Conservation (phyloP, 37 sponge, comb jelly and placozoan species). For the Diacarnus erythraeanus region DNA sequence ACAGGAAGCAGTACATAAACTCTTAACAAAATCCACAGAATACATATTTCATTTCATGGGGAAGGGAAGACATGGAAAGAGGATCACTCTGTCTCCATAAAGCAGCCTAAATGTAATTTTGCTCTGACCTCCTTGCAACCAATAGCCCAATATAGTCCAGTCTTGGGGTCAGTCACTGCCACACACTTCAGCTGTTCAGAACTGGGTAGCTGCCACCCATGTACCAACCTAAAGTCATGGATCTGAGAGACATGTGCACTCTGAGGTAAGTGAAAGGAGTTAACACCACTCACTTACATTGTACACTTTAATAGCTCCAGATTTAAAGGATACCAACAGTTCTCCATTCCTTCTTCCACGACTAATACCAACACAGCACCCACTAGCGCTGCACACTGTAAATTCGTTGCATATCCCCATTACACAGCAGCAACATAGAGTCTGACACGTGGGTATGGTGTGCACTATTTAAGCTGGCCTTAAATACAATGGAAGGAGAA, state of each 20-base stretch:
- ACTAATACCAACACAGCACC: constrained; percentile 5
- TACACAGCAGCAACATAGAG: neutral
- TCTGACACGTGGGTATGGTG: neutral
- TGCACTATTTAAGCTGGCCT: neutral
- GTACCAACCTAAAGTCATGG: neutral
- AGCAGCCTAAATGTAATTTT: neutral
- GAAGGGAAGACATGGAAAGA: neutral
- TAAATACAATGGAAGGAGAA: neutral
- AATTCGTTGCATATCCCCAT: constrained; percentile 8
- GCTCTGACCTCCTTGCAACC: neutral
- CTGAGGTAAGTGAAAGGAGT: neutral
- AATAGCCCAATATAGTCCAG: constrained; percentile 7
- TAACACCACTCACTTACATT: constrained; percentile 3
- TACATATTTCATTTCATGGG: neutral
- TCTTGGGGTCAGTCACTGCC: neutral
- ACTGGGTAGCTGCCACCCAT: constrained; percentile 12
- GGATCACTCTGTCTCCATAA: too few species aligned
- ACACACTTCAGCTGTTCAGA: neutral
- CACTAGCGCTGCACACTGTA: neutral
- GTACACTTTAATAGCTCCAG: constrained; percentile 13
- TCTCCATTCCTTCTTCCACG: constrained; percentile 6
- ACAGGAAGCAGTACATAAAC: neutral
- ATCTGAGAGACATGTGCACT: too few species aligned
- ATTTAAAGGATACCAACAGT: constrained; percentile 1
- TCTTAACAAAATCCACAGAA: neutral